Evolutionary conservation across 1,140 invertebrate genomes (phyloP), one percentile per base, ranked within the genome.

Genomic region (Chrysoperla carnea): DNA sequence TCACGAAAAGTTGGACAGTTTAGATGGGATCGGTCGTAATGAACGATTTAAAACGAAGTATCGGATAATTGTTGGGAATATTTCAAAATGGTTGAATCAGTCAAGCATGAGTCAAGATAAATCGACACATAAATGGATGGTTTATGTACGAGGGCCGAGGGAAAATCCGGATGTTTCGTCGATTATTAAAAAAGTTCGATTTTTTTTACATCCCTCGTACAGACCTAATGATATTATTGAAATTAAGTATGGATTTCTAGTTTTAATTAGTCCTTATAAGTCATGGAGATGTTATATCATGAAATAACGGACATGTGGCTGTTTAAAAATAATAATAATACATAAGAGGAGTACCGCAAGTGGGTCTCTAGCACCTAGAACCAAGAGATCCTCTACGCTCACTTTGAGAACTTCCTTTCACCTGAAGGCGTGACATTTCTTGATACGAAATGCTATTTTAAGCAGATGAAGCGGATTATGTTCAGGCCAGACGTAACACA

Each of bases 41-140:
- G 57, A 55, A 38, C 47, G 55, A 42, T 50, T 53, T 39, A 58
- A 59, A 49, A 45, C 40, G 8, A 58, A 57, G 44, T 50, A 55
- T 43, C 43, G 44, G 11, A 44, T 85, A 41, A 64, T 83, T 37
- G 64, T 85, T 55, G 87, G 88, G 0, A 91, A 92, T 64, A 79
- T 87, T 12, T 90, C 86, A 0, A 86, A 84, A 60, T 89, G 76
- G 67, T 77, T 85, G 29, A 75, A 77, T 2, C 63, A 70, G 0
- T 73, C 78, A 36, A 73, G 72, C 37, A 55, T 73, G 7, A 69
- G 75, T 15, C 17, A 23, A 23, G 74, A 82, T 50, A 68, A 68
- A 29, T 72, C 81, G n/a, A 87, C 78, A 39, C 85, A 92, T 58
- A 89, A 88, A 54, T 92, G 88, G 88, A 78, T 88, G 61, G 72